phyloP scores from a whole-genome alignment of 2,797 vertebrate genomes.

The Pterois miles region DNA sequence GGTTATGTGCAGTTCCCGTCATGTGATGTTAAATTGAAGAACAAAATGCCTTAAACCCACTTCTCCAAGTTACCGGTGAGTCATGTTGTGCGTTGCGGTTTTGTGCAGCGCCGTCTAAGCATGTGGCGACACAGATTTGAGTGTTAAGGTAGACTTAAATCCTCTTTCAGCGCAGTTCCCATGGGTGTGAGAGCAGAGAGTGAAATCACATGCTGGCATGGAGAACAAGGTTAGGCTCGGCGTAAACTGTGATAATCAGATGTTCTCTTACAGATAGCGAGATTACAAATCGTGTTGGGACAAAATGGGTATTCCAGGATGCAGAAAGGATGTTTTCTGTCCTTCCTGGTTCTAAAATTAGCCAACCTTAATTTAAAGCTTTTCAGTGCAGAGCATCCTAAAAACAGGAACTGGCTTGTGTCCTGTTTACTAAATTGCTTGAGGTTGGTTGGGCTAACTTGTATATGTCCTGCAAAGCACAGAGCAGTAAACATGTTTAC shows the following conservation, averaged over 20 bases:
- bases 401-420: conserved; percentile 26
- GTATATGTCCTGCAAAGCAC: background rate
- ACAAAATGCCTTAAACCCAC: conserved; percentile 5
- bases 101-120: background rate
- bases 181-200: conserved; percentile 37
- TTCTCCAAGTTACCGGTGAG: background rate
- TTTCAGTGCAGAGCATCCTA: background rate
- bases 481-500: background rate
- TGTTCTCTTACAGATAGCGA: conserved; percentile 28
- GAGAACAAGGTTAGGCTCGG: conserved; percentile 47
- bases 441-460: background rate
- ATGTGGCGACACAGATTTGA: conserved; percentile 58
- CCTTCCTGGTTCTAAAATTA: conserved; percentile 46
- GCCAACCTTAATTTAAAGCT: conserved; percentile 19
- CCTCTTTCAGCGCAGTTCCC: conserved; percentile 53
- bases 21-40: background rate
- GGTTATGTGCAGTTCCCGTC: background rate
- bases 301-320: background rate
- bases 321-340: conserved; percentile 33
- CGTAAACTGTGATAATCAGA: conserved; percentile 51
- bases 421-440: conserved; percentile 27
- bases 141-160: conserved; percentile 43
- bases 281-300: conserved; percentile 16
- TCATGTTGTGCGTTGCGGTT: conserved; percentile 25
- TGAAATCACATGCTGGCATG: conserved; percentile 56